These are phyloP conservation scores for Diarsia dahlii DNA, from an alignment of 2,888 invertebrate species.

Conservation along the genomic window DNA sequence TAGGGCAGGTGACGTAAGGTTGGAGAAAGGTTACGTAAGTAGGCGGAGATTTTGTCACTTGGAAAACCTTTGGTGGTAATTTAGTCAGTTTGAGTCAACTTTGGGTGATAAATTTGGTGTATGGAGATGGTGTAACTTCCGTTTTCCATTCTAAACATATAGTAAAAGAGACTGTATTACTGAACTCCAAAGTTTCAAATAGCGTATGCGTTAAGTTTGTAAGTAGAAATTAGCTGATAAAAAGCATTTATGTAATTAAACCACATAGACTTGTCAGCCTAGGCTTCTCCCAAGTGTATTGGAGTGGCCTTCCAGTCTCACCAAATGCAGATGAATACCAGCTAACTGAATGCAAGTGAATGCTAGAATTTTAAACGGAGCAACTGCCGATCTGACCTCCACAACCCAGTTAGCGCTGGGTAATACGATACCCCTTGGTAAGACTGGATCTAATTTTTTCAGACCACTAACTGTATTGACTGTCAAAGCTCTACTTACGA, in stretches of 20 bases:
- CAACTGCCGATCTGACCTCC: not conserved
- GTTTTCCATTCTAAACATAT: not conserved
- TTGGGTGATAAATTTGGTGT: constrained; percentile 10
- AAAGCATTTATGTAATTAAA: no score
- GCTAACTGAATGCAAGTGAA: no score
- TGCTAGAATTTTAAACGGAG: not conserved
- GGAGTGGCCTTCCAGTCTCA: no score
- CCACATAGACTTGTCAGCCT: no score
- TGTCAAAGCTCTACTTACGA: not conserved
- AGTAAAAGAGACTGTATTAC: no score
- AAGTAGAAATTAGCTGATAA: no score
- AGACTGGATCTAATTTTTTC: not conserved
- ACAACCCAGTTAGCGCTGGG: not conserved
- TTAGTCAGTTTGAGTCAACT: constrained; percentile 4
- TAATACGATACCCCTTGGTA: no score
- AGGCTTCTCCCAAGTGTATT: no score
- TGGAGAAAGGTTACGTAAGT: constrained; percentile 37
- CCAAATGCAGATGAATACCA: no score
- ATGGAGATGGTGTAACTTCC: not conserved
- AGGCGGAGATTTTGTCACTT: constrained; percentile 13
- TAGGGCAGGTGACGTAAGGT: constrained; percentile 42
- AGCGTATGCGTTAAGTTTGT: no score
- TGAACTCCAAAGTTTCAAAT: no score
- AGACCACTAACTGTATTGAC: not conserved
- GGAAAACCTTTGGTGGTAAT: not conserved